Evolutionary conservation across 2,888 invertebrate species (phyloP).

Genomic region (Ashinkailepas kermadecensis): DNA sequence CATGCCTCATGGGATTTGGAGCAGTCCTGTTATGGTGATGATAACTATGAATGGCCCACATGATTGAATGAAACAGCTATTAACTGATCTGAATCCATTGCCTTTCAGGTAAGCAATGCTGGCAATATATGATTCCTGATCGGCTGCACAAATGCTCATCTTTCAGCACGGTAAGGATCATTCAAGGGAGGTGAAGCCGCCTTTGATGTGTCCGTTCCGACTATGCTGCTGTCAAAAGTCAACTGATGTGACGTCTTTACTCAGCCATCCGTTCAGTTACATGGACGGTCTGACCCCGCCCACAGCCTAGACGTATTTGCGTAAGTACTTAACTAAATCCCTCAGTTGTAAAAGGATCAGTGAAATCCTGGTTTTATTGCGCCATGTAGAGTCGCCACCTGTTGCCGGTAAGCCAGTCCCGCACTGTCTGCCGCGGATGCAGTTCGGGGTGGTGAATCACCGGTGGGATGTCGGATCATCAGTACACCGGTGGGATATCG

Average conservation of each 20-base stretch:
- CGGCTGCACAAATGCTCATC: neutral
- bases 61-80: too few relatives aligned
- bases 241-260: neutral
- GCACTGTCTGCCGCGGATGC: too few relatives aligned
- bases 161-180: neutral
- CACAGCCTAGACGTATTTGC: neutral
- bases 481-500: too few relatives aligned
- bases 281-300: neutral
- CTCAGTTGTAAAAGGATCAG: neutral
- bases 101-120: neutral
- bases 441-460: too few relatives aligned
- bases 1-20: too few relatives aligned
- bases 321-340: neutral
- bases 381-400: too few relatives aligned
- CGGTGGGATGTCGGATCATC: too few relatives aligned
- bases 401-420: too few relatives aligned
- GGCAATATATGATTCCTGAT: neutral
- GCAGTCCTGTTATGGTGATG: too few relatives aligned
- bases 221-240: neutral
- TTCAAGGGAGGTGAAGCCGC: too few relatives aligned
- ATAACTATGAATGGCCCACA: too few relatives aligned
- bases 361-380: neutral
- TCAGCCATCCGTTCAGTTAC: neutral
- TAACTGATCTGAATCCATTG: too few relatives aligned
- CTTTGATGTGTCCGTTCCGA: neutral